Percentiles rank a stretch among this genome's conserved stretches.
phyloP scores from a whole-genome alignment of 2,797 vertebrate species.

The Takifugu rubripes region DNA sequence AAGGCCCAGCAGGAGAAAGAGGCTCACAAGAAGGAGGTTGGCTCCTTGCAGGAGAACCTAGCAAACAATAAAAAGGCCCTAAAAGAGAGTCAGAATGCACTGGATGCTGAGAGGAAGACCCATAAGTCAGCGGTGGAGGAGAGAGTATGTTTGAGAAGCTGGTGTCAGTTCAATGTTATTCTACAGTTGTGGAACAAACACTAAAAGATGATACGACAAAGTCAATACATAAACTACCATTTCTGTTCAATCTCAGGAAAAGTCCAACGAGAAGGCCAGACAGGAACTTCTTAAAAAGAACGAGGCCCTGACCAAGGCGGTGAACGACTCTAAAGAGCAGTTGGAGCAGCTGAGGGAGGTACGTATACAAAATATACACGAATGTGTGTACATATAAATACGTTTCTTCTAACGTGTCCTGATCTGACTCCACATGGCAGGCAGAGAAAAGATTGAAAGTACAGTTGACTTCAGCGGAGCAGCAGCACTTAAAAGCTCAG shows the following conservation, averaged over 20 bases:
- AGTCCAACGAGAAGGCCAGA: conserved; percentile 82
- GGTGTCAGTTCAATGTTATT: neutral
- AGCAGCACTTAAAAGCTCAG: conserved; percentile 77
- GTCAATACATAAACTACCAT: neutral
- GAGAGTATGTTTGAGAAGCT: conserved; percentile 74
- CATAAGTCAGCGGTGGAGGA: conserved; percentile 78
- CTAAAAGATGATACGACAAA: neutral
- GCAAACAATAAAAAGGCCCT: conserved; percentile 78
- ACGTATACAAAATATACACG: conserved; percentile 4
- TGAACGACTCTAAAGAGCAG: conserved; percentile 80
- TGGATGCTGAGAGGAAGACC: conserved; percentile 86
- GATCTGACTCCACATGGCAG: conserved; percentile 59
- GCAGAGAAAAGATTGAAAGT: conserved; percentile 78
- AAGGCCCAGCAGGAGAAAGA: conserved; percentile 81
- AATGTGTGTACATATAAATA: neutral
- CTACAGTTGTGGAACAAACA: neutral
- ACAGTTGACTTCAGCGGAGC: conserved; percentile 76
- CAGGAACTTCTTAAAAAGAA: conserved; percentile 82
- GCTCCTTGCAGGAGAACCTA: conserved; percentile 76
- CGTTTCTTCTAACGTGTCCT: neutral
- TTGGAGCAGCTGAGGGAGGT: conserved; percentile 86
- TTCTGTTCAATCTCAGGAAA: conserved; percentile 77
- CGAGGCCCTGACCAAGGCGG: conserved; percentile 78
- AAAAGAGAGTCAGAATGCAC: conserved; percentile 79
- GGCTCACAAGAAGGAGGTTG: conserved; percentile 77